phyloP scores from a whole-genome alignment of 2,797 vertebrate species.

The Crenichthys baileyi region DNA sequence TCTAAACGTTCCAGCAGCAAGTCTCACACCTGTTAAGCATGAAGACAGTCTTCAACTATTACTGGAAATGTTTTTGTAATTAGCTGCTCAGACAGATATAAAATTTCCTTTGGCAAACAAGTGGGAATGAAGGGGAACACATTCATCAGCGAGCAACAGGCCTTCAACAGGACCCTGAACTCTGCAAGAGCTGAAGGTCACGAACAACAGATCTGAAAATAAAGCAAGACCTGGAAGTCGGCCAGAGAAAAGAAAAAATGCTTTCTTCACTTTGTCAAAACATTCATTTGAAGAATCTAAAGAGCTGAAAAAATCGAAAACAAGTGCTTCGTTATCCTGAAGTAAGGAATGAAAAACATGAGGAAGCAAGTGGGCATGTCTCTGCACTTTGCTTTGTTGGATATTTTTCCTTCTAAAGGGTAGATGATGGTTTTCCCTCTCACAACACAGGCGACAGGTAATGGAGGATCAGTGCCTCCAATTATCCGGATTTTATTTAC shows the following conservation, averaged over 20 bases:
- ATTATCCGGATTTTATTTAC: neutral
- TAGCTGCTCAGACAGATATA: constrained; percentile 20
- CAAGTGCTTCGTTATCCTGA: constrained; percentile 45
- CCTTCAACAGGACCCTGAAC: constrained; percentile 19
- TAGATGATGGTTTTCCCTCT: constrained; percentile 53
- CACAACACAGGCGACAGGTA: constrained; percentile 39
- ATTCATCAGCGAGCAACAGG: constrained; percentile 41
- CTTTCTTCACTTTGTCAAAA: constrained; percentile 35
- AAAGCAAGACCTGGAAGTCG: constrained; percentile 24
- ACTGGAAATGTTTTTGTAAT: neutral
- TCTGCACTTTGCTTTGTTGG: constrained; percentile 30
- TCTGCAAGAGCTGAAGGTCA: constrained; percentile 48
- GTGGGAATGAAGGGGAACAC: constrained; percentile 35
- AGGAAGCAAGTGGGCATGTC: constrained; percentile 24
- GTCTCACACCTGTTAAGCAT: constrained; percentile 7
- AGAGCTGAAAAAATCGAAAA: constrained; percentile 48
- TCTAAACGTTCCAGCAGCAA: constrained; percentile 5
- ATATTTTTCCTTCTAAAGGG: constrained; percentile 56
- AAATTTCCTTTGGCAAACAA: constrained; percentile 49
- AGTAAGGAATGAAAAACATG: constrained; percentile 15
- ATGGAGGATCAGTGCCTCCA: too few species aligned
- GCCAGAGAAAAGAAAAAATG: constrained; percentile 36
- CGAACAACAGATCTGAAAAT: constrained; percentile 54
- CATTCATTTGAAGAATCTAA: constrained; percentile 41
- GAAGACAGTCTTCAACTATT: neutral